Evolutionary conservation across 2,797 vertebrate species (phyloP), one percentile per base, ranked within the genome.

Genomic region (Acanthornis magna): DNA sequence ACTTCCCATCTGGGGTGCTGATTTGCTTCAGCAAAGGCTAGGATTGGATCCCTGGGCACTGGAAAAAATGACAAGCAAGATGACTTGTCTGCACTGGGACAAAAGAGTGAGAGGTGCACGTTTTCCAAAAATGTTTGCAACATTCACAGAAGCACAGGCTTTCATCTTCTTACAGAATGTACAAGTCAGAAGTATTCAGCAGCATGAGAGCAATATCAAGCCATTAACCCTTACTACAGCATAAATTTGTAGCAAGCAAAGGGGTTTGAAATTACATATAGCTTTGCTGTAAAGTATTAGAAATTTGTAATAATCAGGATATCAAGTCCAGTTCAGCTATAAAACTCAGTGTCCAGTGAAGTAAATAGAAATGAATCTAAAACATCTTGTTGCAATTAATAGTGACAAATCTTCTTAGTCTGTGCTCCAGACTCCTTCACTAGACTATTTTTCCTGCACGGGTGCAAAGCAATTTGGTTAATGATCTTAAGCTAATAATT

Each of bases 401-500:
- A 89, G 36, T 63, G 85, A 92, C 75, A 91, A 78, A 92, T 89
- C 78, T 79, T 86, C 80, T 82, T 32, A 84, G 53, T 62, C 55
- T 77, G 16, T 57, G 51, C 32, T 78, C 53, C 83, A 91, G 77
- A 79, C 34, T 92, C 42, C 48, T 63, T 68, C 81, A 54, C 63
- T 21, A 23, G 51, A 53, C 71, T 93, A 29, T 67, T 87, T 71
- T 87, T 84, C 65, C 89, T 90, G 89, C 88, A 81, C 0, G 65
- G 73, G 38, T 94, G 43, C 85, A 65, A 96, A 95, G 80, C 68
- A 90, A 70, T 96, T 96, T 96, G 91, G 94, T 96, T 95, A 97
- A 97, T 94, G 95, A 79, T 93, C 95, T 76, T 88, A 73, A 94
- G 88, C 80, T 96, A 97, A 96, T 97, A 97, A 97, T 97, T 97